Evolutionary conservation across 2,113 vertebrate genomes (phyloP).

Genomic region (Camelus bactrianus): DNA sequence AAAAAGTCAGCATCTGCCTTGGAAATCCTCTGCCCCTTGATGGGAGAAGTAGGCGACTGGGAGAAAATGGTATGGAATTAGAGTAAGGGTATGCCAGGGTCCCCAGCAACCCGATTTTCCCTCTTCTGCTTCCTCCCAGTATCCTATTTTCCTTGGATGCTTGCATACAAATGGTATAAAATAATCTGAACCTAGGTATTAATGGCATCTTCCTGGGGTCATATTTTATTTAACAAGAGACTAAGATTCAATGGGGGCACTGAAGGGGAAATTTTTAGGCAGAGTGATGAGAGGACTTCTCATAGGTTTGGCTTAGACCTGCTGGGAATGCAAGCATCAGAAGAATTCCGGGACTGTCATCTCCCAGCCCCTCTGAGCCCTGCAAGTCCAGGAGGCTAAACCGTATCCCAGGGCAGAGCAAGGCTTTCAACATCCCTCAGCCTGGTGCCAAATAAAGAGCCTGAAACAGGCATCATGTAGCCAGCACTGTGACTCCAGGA

Average conservation of each 20-base stretch:
- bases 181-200: not conserved
- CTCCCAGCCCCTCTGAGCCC: not conserved
- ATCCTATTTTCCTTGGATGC: not conserved
- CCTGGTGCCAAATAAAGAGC: not conserved
- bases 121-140: not conserved
- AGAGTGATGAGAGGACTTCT: not conserved
- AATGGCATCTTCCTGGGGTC: not conserved
- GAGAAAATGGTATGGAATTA: not conserved
- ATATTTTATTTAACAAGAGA: not conserved
- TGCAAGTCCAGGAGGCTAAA: not conserved
- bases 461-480: not conserved
- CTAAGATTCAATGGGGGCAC: not conserved
- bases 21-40: not conserved
- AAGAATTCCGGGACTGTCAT: not conserved
- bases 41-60: not conserved
- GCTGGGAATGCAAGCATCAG: not conserved
- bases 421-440: not conserved
- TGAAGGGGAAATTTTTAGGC: not conserved
- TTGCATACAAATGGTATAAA: not conserved
- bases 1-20: conserved; percentile 10
- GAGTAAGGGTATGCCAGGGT: not conserved
- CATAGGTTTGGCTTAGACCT: not conserved
- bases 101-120: not conserved
- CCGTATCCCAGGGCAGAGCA: not conserved
- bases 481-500: not conserved